These are phyloP conservation scores for Noturus placidus DNA, from an alignment of 2,113 vertebrate species.

Conservation along the genomic window DNA sequence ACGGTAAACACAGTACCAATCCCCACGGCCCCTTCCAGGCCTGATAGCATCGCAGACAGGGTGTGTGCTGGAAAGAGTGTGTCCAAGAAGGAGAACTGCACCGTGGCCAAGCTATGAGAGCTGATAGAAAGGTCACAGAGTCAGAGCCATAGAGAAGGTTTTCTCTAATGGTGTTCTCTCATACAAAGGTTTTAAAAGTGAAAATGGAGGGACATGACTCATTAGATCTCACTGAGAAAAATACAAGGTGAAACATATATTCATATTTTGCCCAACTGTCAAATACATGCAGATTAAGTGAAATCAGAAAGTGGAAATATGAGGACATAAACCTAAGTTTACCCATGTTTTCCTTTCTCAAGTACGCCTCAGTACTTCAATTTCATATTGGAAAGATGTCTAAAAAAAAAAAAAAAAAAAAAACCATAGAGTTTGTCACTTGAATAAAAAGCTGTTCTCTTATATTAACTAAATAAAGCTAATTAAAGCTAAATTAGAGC, in stretches of 20 bases:
- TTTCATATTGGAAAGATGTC: background rate
- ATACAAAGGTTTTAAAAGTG: background rate
- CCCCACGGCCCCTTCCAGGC: slow-evolving; percentile 39
- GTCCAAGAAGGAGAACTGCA: slow-evolving; percentile 38
- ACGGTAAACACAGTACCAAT: slow-evolving; percentile 15
- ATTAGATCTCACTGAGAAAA: background rate
- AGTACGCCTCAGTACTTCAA: background rate
- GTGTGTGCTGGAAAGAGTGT: slow-evolving; percentile 55
- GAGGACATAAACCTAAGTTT: background rate
- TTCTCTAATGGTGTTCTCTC: background rate
- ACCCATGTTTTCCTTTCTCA: background rate
- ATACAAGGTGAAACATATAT: too few relatives aligned
- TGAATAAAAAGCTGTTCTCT: background rate
- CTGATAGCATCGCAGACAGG: slow-evolving; percentile 69
- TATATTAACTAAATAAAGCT: background rate
- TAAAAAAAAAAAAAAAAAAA: too few relatives aligned
- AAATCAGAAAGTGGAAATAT: background rate
- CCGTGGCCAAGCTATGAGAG: slow-evolving; percentile 64
- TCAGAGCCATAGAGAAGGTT: slow-evolving; percentile 50
- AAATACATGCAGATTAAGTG: background rate
- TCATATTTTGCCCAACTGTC: background rate
- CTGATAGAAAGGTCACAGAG: slow-evolving; percentile 70
- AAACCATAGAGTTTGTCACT: background rate
- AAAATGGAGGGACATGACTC: background rate
- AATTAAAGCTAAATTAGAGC: background rate